Base-by-base conservation (phyloP, 2,797 vertebrate species). In the Rhinella marina region DNA sequence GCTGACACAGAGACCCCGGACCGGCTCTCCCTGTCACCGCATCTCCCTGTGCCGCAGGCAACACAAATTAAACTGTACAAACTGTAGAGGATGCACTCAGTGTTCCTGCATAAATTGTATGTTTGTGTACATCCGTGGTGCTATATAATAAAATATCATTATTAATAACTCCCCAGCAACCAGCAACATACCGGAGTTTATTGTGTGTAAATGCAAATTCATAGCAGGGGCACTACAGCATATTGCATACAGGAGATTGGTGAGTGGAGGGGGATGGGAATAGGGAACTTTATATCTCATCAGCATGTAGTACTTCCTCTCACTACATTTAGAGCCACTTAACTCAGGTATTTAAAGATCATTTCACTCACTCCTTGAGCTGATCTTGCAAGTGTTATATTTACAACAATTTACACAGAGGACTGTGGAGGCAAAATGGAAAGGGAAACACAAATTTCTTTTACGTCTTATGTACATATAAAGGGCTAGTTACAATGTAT, bases 21-120 rank as follows among this genome's bases (percentile, higher is more conserved):
- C 72, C 56, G 57, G 64, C 83, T 85, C 57, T 32, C 27, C 64
- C 41, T 61, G 86, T 62, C 80, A 82, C 70, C 27, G 27, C 73
- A 32, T 76, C 80, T 87, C 80, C 80, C 57, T 23, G n/a, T 25
- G 68, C 86, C 70, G 68, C 80, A 29, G 70, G 80, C 80, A 50
- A 32, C 80, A 72, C 78, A 82, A 87, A 87, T 82, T 82, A 72
- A 61, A 73, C 56, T 27, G 68, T 62, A 61, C 61, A 13, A 56
- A 59, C 29, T 87, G 78, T 73, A 81, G 86, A 81, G 78, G 66
- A 81, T 41, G 78, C 64, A 72, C 50, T 87, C 78, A 21, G 78
- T 61, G 66, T 81, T 77, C 66, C 64, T 59, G 78, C 78, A 87
- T 87, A 81, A 87, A 87, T 87, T 87, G 86, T 87, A 59, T 81